These are phyloP conservation scores for Thripadectes ignobilis DNA, from an alignment of 2,797 vertebrate genomes.

Conservation along the genomic window DNA sequence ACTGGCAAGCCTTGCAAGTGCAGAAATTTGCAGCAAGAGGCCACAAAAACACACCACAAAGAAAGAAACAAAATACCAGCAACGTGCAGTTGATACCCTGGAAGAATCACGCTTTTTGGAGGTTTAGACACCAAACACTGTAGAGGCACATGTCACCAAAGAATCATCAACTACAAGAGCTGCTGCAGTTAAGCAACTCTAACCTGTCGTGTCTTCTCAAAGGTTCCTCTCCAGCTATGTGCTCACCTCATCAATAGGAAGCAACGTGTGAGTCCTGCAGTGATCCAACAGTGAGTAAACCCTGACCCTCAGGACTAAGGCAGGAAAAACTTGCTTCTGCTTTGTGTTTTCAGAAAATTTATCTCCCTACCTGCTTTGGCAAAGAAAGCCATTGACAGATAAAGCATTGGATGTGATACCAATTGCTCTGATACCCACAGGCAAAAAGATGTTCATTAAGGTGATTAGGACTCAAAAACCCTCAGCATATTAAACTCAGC, in stretches of 20 bases:
- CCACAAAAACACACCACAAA: neutral
- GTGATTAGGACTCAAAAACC: neutral
- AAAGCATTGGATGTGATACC: neutral
- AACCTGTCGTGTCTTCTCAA: neutral
- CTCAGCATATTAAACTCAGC: neutral
- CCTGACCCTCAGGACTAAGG: neutral
- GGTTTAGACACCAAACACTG: neutral
- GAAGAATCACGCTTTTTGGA: neutral
- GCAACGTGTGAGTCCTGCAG: neutral
- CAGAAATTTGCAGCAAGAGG: neutral
- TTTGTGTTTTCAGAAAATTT: neutral
- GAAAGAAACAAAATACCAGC: neutral
- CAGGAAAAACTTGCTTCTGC: neutral
- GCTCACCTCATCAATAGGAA: neutral
- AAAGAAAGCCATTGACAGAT: neutral
- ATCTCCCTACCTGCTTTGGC: neutral
- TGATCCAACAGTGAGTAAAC: neutral
- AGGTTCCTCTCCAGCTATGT: neutral
- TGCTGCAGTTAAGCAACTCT: neutral
- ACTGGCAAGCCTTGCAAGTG: neutral
- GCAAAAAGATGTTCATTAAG: neutral
- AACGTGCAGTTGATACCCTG: neutral
- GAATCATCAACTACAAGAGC: neutral
- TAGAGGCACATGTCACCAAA: neutral
- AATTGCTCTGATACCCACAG: neutral